phyloP scores from a whole-genome alignment of 1,140 invertebrate genomes.

The Caerostris darwini region DNA sequence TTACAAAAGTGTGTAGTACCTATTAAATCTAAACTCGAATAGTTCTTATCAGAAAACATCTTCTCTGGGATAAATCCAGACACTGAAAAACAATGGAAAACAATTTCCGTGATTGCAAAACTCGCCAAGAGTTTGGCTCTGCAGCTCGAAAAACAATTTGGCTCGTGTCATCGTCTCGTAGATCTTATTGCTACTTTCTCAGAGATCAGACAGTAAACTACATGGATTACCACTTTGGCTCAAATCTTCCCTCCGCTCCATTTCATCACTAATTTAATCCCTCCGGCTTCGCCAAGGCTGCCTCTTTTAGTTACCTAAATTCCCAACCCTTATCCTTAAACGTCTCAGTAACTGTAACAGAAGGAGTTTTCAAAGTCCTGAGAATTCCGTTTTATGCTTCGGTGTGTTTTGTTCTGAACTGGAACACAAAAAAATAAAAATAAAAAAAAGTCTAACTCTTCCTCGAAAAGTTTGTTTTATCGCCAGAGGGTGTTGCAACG shows the following conservation, averaged over 20 bases:
- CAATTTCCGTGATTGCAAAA: not conserved
- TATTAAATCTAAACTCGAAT: not conserved
- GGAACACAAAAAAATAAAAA: not conserved
- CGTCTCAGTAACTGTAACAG: not conserved
- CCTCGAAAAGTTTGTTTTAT: conserved; percentile 10
- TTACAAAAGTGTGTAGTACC: not conserved
- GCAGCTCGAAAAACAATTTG: conserved; percentile 14
- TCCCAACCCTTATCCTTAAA: conserved; percentile 28
- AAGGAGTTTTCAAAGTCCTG: conserved; percentile 39
- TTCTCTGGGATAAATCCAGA: not conserved
- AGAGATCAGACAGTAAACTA: conserved; percentile 45
- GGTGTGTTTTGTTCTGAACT: not conserved
- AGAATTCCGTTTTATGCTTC: conserved; percentile 38
- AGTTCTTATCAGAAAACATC: not conserved
- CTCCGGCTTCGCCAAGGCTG: not conserved
- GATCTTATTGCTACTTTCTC: conserved; percentile 9
- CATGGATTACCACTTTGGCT: conserved; percentile 57
- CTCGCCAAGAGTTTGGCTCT: not conserved
- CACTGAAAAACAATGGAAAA: not conserved
- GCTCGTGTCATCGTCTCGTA: not conserved
- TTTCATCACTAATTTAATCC: conserved; percentile 62
- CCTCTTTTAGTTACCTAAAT: conserved; percentile 19
- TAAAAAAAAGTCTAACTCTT: not conserved
- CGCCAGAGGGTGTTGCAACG: not conserved
- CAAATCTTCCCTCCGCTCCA: conserved; percentile 20